Percentiles rank a stretch among this genome's conserved stretches.
Evolutionary conservation across 23 tunicate genomes (phyloP).

Genomic region (Diplosoma virens): DNA sequence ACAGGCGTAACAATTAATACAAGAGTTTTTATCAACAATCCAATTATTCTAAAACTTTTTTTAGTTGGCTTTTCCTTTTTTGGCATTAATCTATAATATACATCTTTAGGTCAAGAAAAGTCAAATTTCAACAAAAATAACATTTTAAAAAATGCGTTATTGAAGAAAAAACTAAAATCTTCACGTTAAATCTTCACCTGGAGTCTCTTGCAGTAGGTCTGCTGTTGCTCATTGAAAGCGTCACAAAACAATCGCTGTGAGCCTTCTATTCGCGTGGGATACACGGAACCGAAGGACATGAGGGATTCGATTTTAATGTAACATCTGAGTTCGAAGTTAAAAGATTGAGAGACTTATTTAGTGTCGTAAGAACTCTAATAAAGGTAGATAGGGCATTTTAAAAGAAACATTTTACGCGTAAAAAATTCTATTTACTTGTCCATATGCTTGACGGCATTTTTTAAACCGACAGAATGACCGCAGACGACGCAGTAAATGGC

Average conservation of each 20-base stretch:
- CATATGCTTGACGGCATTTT: slow-evolving; percentile 83
- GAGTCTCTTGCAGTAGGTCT: slow-evolving; percentile 86
- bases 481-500: slow-evolving; percentile 79
- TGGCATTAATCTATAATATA: too few relatives aligned
- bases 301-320: slow-evolving; percentile 91
- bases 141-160: too few relatives aligned
- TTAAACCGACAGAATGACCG: slow-evolving; percentile 68
- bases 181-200: too few relatives aligned
- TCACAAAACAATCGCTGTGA: slow-evolving; percentile 89
- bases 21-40: too few relatives aligned
- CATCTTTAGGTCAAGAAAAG: too few relatives aligned
- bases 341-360: neutral
- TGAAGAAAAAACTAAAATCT: too few relatives aligned
- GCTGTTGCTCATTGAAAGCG: slow-evolving; percentile 76
- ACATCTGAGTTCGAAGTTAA: too few relatives aligned
- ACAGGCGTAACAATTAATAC: too few relatives aligned
- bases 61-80: too few relatives aligned
- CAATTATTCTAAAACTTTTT: too few relatives aligned
- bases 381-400: neutral
- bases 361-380: neutral
- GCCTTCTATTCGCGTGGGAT: slow-evolving; percentile 85
- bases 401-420: neutral
- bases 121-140: too few relatives aligned
- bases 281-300: slow-evolving; percentile 86
- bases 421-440: slow-evolving; percentile 40